Conservation (phyloP, 2,888 invertebrate species). For the Cataglyphis albicans region DNA sequence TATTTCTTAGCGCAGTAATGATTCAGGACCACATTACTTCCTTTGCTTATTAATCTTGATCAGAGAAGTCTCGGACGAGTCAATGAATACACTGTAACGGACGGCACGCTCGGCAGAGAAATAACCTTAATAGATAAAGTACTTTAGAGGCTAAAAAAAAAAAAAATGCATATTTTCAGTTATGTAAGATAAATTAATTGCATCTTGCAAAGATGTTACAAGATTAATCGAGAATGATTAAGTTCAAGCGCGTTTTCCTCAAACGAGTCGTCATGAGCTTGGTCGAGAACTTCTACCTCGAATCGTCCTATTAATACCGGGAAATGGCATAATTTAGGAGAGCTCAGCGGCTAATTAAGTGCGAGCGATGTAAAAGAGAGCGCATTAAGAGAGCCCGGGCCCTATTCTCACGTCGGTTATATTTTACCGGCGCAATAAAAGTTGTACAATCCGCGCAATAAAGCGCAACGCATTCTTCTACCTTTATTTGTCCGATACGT, state of each 20-base stretch:
- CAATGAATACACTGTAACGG: neutral
- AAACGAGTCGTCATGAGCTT: neutral
- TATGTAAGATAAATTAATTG: conserved; percentile 39
- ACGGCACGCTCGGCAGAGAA: neutral
- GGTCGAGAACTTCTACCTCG: neutral
- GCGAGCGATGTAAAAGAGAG: conserved; percentile 17
- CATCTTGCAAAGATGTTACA: neutral
- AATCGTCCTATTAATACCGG: conserved; percentile 35
- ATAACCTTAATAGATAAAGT: neutral
- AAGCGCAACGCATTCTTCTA: conserved; percentile 3
- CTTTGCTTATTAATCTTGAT: neutral
- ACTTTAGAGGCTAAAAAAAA: neutral
- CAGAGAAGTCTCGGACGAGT: conserved; percentile 3
- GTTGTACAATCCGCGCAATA: conserved; percentile 15
- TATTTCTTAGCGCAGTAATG: neutral
- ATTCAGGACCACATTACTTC: conserved; percentile 37
- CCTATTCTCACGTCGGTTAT: conserved; percentile 20
- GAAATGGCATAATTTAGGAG: conserved; percentile 37
- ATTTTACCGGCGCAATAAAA: conserved; percentile 36
- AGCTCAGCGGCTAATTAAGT: conserved; percentile 36
- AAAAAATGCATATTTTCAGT: conserved; percentile 31
- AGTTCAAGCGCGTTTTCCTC: conserved; percentile 28
- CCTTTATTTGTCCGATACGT: conserved; percentile 42
- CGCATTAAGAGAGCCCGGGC: neutral
- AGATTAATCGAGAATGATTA: conserved; percentile 35